Evolutionary conservation across 2,113 vertebrate species (phyloP).

Genomic region (Phalacrocorax aristotelis): DNA sequence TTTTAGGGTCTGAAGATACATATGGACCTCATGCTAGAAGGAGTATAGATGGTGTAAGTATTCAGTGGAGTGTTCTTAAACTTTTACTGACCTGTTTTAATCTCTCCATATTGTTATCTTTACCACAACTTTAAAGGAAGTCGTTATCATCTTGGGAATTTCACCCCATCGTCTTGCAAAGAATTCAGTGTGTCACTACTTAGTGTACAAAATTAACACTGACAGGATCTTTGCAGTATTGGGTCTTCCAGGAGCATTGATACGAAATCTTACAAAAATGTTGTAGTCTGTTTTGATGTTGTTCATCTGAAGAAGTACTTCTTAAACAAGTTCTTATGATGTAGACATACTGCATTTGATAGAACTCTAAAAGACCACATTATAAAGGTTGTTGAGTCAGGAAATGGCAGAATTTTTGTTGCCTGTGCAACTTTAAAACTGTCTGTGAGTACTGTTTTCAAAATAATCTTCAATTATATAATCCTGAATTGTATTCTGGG

Average conservation of each 20-base stretch:
- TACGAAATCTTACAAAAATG: neutral
- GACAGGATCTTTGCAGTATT: neutral
- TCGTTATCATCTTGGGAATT: conserved; percentile 45
- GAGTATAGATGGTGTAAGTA: conserved; percentile 70
- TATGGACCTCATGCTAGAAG: conserved; percentile 78
- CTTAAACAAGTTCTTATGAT: neutral
- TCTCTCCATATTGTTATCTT: conserved; percentile 41
- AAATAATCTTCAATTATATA: neutral
- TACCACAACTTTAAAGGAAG: conserved; percentile 42
- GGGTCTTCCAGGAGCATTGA: neutral
- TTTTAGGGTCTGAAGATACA: conserved; percentile 86
- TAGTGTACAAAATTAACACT: neutral
- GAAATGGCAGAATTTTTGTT: neutral
- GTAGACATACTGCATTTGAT: neutral
- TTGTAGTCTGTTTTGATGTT: neutral
- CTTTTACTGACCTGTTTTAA: conserved; percentile 55
- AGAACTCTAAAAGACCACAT: neutral
- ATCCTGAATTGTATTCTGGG: neutral
- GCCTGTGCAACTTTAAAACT: neutral
- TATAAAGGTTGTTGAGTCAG: neutral
- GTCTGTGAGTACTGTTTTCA: neutral
- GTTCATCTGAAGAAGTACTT: neutral
- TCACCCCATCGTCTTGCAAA: neutral
- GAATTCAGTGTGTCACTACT: neutral
- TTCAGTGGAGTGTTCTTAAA: conserved; percentile 47